phyloP scores from a whole-genome alignment of 2,113 vertebrate genomes.

The Phoenicopterus ruber region DNA sequence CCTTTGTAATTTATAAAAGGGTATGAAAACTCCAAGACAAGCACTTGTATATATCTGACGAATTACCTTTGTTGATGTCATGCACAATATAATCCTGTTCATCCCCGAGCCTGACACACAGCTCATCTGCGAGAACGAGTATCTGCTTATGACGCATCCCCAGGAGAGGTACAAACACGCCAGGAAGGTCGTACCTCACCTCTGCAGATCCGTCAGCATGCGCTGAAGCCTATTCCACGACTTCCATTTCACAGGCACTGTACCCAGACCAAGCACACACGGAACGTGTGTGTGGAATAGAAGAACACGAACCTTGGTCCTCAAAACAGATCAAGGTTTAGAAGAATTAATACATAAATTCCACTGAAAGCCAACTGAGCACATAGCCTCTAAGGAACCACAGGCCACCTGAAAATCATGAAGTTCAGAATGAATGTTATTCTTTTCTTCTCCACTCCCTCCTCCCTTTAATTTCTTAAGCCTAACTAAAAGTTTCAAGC shows the following conservation, averaged over 20 bases:
- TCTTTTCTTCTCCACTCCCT: neutral
- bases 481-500: neutral
- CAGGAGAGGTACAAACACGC: neutral
- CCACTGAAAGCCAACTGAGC: neutral
- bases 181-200: neutral
- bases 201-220: fast-evolving
- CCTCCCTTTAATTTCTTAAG: neutral
- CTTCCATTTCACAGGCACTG: neutral
- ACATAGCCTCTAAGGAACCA: neutral
- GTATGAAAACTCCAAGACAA: neutral
- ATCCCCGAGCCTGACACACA: neutral
- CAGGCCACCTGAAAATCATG: neutral
- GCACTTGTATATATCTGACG: fast-evolving
- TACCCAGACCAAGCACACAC: neutral
- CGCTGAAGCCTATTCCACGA: fast-evolving
- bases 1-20: neutral
- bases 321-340: neutral
- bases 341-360: neutral
- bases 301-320: neutral
- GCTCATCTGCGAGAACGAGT: neutral
- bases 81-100: fast-evolving
- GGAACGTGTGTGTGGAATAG: fast-evolving
- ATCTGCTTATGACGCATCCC: neutral
- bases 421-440: neutral
- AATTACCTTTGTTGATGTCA: neutral